These are phyloP conservation scores for Perizoma flavofasciatum DNA, from an alignment of 2,888 invertebrate species.

Conservation along the genomic window DNA sequence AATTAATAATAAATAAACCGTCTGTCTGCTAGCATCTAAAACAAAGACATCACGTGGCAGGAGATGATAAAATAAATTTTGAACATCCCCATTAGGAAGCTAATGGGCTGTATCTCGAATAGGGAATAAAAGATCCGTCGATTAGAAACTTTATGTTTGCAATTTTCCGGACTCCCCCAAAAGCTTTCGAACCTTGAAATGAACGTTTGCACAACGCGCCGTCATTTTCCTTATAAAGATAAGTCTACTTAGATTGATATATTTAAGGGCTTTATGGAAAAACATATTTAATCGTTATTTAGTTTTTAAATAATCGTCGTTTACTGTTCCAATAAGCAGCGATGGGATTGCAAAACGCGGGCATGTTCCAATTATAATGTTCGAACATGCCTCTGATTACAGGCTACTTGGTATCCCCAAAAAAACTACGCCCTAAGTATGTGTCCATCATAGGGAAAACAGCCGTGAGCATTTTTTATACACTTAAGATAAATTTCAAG, in stretches of 20 bases:
- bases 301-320: too few relatives aligned
- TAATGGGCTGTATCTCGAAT: conserved; percentile 82
- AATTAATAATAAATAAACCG: conserved; percentile 44
- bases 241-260: conserved; percentile 12
- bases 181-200: conserved; percentile 55
- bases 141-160: conserved; percentile 84
- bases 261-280: background rate
- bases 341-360: too few relatives aligned
- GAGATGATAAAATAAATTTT: conserved; percentile 82
- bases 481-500: too few relatives aligned
- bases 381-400: too few relatives aligned
- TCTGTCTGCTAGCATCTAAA: conserved; percentile 53
- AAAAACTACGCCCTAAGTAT: too few relatives aligned
- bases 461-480: too few relatives aligned
- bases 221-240: conserved; percentile 6
- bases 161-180: conserved; percentile 70
- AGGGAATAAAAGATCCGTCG: conserved; percentile 82
- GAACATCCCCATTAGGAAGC: conserved; percentile 80
- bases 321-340: too few relatives aligned
- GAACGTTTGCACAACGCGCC: conserved; percentile 45
- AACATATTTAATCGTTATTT: too few relatives aligned
- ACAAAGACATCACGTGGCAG: conserved; percentile 81
- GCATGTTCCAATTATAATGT: too few relatives aligned
- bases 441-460: too few relatives aligned
- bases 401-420: too few relatives aligned